A percentile compares a stretch with the other conserved stretches of the same genome.
phyloP scores from a whole-genome alignment of 1,140 invertebrate genomes.

The Uloborus diversus region DNA sequence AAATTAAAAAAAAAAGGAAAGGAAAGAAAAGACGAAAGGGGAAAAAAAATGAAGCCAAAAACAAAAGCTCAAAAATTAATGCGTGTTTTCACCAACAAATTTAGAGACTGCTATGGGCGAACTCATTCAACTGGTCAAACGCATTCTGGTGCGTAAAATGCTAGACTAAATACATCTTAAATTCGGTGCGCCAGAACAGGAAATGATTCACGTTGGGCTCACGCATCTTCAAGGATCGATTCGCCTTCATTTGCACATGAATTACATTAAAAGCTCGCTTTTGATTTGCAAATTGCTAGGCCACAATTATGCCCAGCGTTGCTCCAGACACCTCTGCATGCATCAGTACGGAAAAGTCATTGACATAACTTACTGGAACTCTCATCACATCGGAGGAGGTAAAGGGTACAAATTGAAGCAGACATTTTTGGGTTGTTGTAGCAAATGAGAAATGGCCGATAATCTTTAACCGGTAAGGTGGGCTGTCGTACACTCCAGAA shows the following conservation, averaged over 20 bases:
- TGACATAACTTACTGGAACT: conserved; percentile 3
- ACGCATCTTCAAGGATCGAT: conserved; percentile 19
- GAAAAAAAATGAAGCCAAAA: too few species aligned
- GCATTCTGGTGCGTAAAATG: neutral
- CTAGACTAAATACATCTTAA: neutral
- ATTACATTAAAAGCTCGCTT: conserved; percentile 52
- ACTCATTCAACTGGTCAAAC: neutral
- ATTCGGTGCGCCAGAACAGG: neutral
- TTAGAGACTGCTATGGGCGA: too few species aligned
- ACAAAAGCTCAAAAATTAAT: too few species aligned
- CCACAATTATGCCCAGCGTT: conserved; percentile 37
- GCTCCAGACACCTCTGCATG: conserved; percentile 46
- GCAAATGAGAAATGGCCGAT: too few species aligned
- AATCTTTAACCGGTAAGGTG: too few species aligned
- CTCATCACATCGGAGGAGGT: neutral
- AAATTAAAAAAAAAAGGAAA: too few species aligned
- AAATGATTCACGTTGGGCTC: conserved; percentile 21
- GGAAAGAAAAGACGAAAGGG: too few species aligned
- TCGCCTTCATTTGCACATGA: conserved; percentile 46
- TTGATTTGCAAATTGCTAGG: conserved; percentile 51
- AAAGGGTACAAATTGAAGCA: neutral
- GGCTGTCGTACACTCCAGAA: too few species aligned
- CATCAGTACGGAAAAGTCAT: conserved; percentile 24
- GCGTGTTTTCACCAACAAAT: too few species aligned
- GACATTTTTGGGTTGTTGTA: neutral